Base-by-base conservation (phyloP, 2,113 vertebrate genomes). In the Arvicanthis niloticus region DNA sequence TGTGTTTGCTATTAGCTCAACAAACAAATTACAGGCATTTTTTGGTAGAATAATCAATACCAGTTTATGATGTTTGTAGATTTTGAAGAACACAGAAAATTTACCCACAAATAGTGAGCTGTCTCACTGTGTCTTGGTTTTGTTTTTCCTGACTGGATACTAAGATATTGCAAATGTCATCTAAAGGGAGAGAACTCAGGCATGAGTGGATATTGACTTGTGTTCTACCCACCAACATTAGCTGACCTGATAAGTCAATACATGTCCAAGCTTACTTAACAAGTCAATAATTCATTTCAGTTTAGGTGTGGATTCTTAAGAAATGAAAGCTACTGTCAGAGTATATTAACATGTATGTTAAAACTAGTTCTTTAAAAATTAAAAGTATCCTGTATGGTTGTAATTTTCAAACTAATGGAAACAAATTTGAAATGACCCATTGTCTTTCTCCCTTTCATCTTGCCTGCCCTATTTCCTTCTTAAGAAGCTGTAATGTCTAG, bases 191-290 rank as follows among this genome's bases (percentile, higher is more conserved):
- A 97, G 96, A 98, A 98, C 96, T 98, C 98, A 98, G 97, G 98
- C 98, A 98, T 98, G 96, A 98, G 93, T 97, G 76, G 95, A 95
- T 98, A 98, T 98, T 98, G 98, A 98, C 96, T 97, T 96, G 31
- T 97, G 78, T 70, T 76, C 67, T 98, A 98, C 98, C 98, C 97
- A 98, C 98, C 98, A 98, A 98, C 96, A 96, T 98, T 98, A 98
- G 98, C 98, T 98, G 98, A 97, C 97, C 98, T 98, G 97, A 97
- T 96, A 97, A 97, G 98, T 98, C 98, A 98, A 98, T 98, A 98
- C 82, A 95, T 98, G 98, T 98, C 97, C 97, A 98, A 98, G 95
- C 97, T 98, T 98, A 98, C 96, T 98, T 98, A 98, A 98, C 91
- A 98, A 98, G 97, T 98, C 98, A 98, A 98, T 93, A 93, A 97